Evolutionary conservation across 1,140 invertebrate genomes (phyloP), one percentile per base, ranked within the genome.

Genomic region (Babylonia areolata): DNA sequence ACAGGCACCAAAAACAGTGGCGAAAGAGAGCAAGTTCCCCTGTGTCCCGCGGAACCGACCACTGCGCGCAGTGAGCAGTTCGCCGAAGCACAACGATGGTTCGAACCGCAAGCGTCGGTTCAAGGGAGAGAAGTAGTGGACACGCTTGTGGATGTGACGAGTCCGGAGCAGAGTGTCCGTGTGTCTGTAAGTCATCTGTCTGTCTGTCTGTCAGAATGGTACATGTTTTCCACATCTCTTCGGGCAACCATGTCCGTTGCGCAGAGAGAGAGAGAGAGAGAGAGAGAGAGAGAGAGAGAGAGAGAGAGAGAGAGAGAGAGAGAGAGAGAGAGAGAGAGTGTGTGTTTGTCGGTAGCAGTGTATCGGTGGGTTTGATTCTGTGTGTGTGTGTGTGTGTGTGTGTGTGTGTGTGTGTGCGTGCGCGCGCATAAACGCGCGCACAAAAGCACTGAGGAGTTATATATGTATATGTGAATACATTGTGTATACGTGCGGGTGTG

Each of bases 241-340:
- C n/a, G n/a, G n/a, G n/a, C n/a, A n/a, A n/a, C n/a, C n/a, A 37
- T 23, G 37, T 40, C 46, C 6, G 46, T 20, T 51, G 6, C 20
- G 46, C 20, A 11, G 46, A 6, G 77, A 79, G 77, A 46, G 77
- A 79, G 37, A 79, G 37, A 79, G 42, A 79, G 42, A 46, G 37
- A 46, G 77, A 46, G 37, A 46, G 77, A 46, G 77, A 40, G 42
- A 39, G 42, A 39, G 42, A 79, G 77, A 79, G 77, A 46, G 77
- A 46, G 77, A 46, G 42, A 79, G 77, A 69, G 64, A 69, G 64
- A 69, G 64, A 69, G 64, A 69, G 64, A 69, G 17, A 28, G 20
- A 28, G 64, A 28, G 64, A 28, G 17, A 28, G 64, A 69, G n/a
- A 28, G 64, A 69, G n/a, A 69, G 64, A 69, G 17, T 6, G 17